Percentiles rank a stretch among this genome's conserved stretches.
Conservation (phyloP, 2,888 invertebrate genomes). For the Drosophila atripex region DNA sequence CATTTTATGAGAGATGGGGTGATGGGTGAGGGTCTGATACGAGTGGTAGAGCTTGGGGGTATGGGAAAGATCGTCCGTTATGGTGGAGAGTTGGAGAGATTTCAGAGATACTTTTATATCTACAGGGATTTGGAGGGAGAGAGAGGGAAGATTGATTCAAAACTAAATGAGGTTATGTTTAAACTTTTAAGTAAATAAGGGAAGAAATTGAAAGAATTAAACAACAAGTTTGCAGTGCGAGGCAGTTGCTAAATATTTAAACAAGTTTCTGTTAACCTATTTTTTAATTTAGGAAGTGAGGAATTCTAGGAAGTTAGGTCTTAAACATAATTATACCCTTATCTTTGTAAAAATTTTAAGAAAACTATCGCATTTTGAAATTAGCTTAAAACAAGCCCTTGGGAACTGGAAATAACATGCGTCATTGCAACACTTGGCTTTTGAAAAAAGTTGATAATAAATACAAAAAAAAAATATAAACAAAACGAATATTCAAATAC, state of each 20-base stretch:
- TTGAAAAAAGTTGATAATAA: constrained; percentile 24
- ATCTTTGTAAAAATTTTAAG: background rate
- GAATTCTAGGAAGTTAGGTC: background rate
- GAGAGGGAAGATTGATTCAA: background rate
- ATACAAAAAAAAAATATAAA: background rate
- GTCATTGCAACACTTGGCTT: constrained; percentile 35
- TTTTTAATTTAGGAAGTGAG: background rate
- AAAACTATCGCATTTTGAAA: no score
- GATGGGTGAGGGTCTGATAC: background rate
- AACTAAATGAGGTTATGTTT: background rate
- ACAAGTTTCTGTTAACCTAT: constrained; percentile 2
- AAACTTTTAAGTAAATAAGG: no score
- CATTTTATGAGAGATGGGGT: constrained; percentile 13
- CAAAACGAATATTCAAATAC: no score
- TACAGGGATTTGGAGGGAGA: background rate
- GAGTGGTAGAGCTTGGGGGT: background rate
- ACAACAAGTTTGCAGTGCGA: background rate
- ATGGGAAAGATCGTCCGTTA: constrained; percentile 2
- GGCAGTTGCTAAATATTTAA: constrained; percentile 9
- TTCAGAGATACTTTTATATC: background rate
- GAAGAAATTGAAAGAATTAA: no score
- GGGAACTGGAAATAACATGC: constrained; percentile 9
- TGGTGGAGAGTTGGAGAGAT: constrained; percentile 9
- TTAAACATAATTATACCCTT: no score
- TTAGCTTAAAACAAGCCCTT: background rate